phyloP scores from a whole-genome alignment of 2,888 invertebrate genomes.

The Holacanthella duospinosa region DNA sequence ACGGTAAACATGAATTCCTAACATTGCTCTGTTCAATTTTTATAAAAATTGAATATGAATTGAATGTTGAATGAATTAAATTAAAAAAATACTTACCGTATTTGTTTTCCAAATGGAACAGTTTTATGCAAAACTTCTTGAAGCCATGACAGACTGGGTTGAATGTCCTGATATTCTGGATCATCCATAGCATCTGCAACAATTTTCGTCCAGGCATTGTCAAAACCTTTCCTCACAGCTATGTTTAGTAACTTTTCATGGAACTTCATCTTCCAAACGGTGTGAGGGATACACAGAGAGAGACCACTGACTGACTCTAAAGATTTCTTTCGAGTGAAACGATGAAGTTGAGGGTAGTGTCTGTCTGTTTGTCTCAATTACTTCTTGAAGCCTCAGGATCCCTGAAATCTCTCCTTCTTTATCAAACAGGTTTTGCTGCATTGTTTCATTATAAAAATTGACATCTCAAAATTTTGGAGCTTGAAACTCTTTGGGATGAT shows the following conservation, averaged over 20 bases:
- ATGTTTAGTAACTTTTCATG: neutral
- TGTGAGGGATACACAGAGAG: neutral
- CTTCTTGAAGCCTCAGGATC: neutral
- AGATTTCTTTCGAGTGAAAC: neutral
- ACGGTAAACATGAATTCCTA: conserved; percentile 21
- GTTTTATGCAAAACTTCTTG: conserved; percentile 15
- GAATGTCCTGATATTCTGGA: neutral
- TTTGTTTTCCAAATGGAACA: conserved; percentile 20
- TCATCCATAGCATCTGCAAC: neutral
- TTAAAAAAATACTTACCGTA: conserved; percentile 8
- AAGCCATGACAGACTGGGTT: conserved; percentile 4
- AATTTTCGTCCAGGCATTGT: conserved; percentile 2
- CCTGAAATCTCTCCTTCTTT: neutral
- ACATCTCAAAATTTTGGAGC: neutral
- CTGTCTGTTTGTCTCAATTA: neutral
- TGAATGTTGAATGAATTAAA: neutral
- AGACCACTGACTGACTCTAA: neutral
- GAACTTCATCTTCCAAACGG: neutral
- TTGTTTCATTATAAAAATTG: neutral
- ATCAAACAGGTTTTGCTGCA: neutral
- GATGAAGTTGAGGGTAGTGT: neutral
- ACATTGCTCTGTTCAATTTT: neutral
- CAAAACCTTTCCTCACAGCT: neutral
- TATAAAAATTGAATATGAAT: neutral
- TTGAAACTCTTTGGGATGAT: neutral